These are phyloP conservation scores for Aphaenogaster rudis DNA, from an alignment of 1,140 invertebrate genomes.

Conservation along the genomic window DNA sequence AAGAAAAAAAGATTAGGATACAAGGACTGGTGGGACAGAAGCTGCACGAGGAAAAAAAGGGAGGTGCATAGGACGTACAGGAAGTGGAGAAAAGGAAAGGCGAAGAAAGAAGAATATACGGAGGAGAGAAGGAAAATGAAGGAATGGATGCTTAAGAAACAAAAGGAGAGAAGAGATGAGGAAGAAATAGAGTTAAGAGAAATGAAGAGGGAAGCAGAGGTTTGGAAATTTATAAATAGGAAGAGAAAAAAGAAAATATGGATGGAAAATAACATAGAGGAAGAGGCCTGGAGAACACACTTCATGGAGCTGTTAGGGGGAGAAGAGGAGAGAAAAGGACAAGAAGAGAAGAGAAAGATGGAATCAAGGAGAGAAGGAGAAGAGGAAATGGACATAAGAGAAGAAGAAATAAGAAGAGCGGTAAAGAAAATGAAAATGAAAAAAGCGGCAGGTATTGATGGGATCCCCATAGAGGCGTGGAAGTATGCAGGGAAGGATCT, in stretches of 20 bases:
- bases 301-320: no score
- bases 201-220: background rate
- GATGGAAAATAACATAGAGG: no score
- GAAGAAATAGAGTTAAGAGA: background rate
- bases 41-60: background rate
- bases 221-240: background rate
- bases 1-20: background rate
- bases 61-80: background rate
- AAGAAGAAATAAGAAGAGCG: background rate
- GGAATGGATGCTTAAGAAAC: background rate
- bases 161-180: background rate
- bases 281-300: no score
- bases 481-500: background rate
- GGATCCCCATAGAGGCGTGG: background rate
- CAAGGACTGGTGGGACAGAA: background rate
- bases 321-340: background rate
- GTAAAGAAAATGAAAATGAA: conserved; percentile 13
- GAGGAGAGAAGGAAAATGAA: background rate
- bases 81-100: background rate
- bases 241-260: background rate
- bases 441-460: conserved; percentile 50
- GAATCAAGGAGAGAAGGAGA: background rate
- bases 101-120: background rate
- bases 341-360: background rate
- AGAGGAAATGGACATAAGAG: background rate